Conservation (phyloP, 2,113 vertebrate species). For the Vulpes ferrilata region DNA sequence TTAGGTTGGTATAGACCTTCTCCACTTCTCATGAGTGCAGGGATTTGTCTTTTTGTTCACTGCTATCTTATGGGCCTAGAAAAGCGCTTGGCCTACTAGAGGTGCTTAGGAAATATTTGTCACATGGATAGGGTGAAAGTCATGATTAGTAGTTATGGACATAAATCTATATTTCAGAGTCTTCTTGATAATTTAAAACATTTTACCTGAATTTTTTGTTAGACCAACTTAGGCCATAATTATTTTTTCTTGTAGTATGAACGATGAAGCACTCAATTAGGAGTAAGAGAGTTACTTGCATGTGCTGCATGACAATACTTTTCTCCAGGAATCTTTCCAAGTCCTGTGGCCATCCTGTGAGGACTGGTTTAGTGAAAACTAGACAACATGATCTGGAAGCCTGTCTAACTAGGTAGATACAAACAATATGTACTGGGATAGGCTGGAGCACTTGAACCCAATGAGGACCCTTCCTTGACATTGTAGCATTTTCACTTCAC, state of each 20-base stretch:
- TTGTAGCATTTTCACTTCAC: not conserved
- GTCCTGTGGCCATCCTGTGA: not conserved
- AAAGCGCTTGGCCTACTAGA: not conserved
- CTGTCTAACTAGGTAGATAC: not conserved
- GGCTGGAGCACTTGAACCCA: not conserved
- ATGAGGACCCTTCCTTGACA: not conserved
- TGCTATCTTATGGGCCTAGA: not conserved
- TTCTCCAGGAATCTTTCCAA: not conserved
- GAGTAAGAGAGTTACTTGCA: not conserved
- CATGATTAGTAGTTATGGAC: not conserved
- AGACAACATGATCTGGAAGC: not conserved
- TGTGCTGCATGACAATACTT: not conserved
- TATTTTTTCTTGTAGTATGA: not conserved
- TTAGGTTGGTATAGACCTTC: not conserved
- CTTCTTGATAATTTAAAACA: not conserved
- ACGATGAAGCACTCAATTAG: not conserved
- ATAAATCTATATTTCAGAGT: not conserved
- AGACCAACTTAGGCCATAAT: not conserved
- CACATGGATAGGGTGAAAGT: not conserved
- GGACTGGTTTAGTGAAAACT: not conserved
- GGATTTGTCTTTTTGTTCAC: not conserved
- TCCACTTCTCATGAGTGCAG: not conserved
- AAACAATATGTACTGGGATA: accelerated
- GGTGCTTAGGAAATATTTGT: not conserved
- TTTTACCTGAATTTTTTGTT: not conserved